Evolutionary conservation across 1,140 invertebrate genomes (phyloP), one percentile per base, ranked within the genome.

Genomic region (Aphaenogaster ashmeadi): DNA sequence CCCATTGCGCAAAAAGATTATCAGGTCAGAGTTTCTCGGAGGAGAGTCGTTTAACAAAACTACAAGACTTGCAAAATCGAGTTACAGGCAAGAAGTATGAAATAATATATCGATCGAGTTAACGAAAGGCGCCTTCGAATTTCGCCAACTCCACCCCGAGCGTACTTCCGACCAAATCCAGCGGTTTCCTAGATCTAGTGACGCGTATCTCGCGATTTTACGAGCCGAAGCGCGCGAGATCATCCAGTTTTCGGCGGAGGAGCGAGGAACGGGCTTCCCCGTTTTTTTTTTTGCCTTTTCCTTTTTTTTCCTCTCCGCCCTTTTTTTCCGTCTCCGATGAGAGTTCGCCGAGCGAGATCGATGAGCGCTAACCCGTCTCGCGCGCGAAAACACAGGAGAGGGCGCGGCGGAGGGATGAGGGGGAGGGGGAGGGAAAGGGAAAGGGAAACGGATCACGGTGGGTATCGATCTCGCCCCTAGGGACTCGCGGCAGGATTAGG

Each of bases 391-490:
- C 83, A 90, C 87, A 3, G 66, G 38, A 27, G 44, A 6, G 15
- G 54, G 52, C 36, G 44, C 15, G 87, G 84, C 41, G 80, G 41
- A 60, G 9, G 54, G 27, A n/a, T n/a, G n/a, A n/a, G 84, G 54
- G 15, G 21, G 33, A 15, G 9, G 54, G 27, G 11, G 36, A 27
- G 87, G 80, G 67, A 50, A 60, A 89, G 79, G 62, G 47, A 47
- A 91, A 88, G 89, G 90, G 90, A 89, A 90, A 93, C 88, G 80
- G 86, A 90, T 84, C 81, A 62, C 81, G 81, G 60, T 85, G 89
- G 90, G 89, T 93, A 94, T 94, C 93, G 93, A 94, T 94, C 93
- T 92, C 90, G 91, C 92, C 91, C 92, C 88, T 92, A 90, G 92
- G 90, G 87, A 93, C 87, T 90, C 88, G 64, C 64, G 87, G 89